Percentiles rank a stretch among this genome's conserved stretches.
Conservation (phyloP, 2,797 vertebrate species). For the Loris lydekkerianus region DNA sequence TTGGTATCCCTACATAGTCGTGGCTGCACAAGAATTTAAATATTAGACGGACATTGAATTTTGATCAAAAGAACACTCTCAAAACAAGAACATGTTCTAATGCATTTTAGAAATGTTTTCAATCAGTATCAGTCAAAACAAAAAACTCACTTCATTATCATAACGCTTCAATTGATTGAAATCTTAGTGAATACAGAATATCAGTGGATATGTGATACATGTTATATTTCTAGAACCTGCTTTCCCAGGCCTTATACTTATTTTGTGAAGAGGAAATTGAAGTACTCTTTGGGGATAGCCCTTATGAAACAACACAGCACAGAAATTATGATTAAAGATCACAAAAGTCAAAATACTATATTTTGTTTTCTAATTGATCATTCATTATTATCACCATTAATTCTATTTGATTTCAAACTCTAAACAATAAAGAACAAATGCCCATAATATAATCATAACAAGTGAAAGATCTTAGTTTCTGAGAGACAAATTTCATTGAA, state of each 20-base stretch:
- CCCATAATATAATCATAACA: background rate
- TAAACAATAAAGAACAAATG: background rate
- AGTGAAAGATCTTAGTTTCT: background rate
- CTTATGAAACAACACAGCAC: background rate
- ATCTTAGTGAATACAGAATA: background rate
- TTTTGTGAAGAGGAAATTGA: background rate
- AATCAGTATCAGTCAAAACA: background rate
- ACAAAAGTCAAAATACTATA: background rate
- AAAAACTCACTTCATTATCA: background rate
- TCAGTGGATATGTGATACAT: background rate
- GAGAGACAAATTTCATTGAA: background rate
- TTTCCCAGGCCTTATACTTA: background rate
- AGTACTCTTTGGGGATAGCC: background rate
- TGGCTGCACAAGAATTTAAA: background rate
- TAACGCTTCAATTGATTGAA: background rate
- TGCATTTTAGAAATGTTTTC: background rate
- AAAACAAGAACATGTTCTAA: background rate
- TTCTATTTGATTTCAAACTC: background rate
- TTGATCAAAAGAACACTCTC: background rate
- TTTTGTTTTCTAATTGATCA: background rate
- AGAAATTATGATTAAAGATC: background rate
- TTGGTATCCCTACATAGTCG: background rate
- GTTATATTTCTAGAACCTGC: background rate
- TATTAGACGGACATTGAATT: background rate
- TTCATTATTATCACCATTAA: background rate